Evolutionary conservation across 2,888 invertebrate genomes (phyloP).

Genomic region (Lasiommata megera): DNA sequence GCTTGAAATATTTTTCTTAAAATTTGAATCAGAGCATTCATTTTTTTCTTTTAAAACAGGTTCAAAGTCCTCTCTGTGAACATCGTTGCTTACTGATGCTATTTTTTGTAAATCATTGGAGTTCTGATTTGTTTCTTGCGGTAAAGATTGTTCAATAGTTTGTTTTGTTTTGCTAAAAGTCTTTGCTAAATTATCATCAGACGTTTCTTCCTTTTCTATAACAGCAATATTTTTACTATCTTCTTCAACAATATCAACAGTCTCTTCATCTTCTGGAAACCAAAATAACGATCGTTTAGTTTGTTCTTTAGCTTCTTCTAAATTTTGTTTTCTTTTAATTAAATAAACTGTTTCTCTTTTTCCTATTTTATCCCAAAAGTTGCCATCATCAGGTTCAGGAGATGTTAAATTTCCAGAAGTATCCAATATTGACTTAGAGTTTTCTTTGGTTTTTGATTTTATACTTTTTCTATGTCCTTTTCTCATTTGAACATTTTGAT

Average conservation of each 20-base stretch:
- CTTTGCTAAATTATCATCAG: not conserved
- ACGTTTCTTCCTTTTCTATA: not conserved
- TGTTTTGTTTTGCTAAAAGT: conserved; percentile 13
- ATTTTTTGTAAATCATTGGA: not conserved
- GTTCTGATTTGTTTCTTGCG: not conserved
- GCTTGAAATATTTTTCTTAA: not conserved
- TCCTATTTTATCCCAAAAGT: conserved; percentile 85
- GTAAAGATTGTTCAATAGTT: not conserved
- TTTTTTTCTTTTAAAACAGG: not conserved
- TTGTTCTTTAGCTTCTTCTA: conserved; percentile 66
- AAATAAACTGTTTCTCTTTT: conserved; percentile 84
- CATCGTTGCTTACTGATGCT: not conserved
- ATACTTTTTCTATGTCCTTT: conserved; percentile 37
- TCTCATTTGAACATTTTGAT: conserved; percentile 4
- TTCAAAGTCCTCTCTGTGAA: not conserved
- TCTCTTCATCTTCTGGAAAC: conserved; percentile 56
- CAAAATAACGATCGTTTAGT: conserved; percentile 59
- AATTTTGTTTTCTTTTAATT: conserved; percentile 76
- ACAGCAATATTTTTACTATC: not conserved
- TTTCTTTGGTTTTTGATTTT: conserved; percentile 43
- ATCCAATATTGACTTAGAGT: conserved; percentile 37
- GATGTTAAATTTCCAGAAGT: conserved; percentile 44
- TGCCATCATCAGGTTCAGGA: conserved; percentile 70
- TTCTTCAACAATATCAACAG: conserved; percentile 16
- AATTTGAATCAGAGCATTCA: not conserved